Evolutionary conservation across 2,888 invertebrate genomes (phyloP).

Genomic region (Oxytorus armatus): DNA sequence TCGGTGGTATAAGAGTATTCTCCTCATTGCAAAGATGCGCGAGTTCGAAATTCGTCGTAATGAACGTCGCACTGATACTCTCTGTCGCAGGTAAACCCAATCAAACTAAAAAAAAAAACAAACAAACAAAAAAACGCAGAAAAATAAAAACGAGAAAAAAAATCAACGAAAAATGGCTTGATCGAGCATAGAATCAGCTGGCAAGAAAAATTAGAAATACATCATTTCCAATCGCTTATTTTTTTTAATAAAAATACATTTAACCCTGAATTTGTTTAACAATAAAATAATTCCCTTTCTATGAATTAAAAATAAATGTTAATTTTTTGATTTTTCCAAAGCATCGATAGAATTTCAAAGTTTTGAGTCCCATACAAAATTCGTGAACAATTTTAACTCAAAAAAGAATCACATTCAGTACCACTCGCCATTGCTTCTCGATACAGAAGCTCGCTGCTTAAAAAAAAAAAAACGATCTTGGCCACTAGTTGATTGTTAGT

Average conservation of each 20-base stretch:
- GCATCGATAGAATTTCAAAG: too few species aligned
- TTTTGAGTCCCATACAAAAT: not conserved
- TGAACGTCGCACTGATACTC: conserved; percentile 64
- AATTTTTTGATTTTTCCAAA: too few species aligned
- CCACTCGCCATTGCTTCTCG: too few species aligned
- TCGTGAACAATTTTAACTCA: not conserved
- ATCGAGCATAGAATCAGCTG: conserved; percentile 8
- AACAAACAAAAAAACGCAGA: conserved; percentile 4
- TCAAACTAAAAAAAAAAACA: conserved; percentile 23
- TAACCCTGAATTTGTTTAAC: too few species aligned
- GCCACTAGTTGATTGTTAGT: conserved; percentile 55
- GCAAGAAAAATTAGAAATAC: not conserved
- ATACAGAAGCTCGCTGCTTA: too few species aligned
- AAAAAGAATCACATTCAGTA: not conserved
- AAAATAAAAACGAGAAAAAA: conserved; percentile 17
- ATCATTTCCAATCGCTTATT: not conserved
- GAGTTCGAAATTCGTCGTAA: conserved; percentile 64
- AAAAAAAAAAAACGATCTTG: too few species aligned
- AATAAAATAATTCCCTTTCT: too few species aligned
- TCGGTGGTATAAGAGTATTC: conserved; percentile 62
- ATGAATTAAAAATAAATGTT: too few species aligned
- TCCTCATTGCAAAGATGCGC: conserved; percentile 62
- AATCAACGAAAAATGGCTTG: not conserved
- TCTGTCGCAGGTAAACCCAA: conserved; percentile 66
- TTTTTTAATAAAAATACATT: too few species aligned